Base-by-base conservation (phyloP, 2,113 vertebrate genomes). In the Podilymbus podiceps region DNA sequence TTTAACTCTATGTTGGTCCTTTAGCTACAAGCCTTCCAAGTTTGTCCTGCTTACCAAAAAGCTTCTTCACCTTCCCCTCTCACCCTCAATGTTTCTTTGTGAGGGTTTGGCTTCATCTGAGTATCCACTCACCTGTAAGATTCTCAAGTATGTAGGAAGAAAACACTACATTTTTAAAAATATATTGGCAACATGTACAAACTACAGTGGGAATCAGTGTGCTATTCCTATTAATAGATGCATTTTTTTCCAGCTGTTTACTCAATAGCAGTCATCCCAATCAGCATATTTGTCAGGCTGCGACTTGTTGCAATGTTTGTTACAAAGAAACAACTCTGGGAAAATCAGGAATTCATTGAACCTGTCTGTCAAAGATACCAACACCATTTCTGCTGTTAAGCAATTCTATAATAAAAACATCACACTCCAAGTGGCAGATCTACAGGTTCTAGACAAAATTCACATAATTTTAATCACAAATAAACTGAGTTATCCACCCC, bases 191-290 rank as follows among this genome's bases (percentile, higher is more conserved):
- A 68, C 24, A 18, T 11, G 25, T 62, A 74, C 60, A 68, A 91
- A 53, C 67, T 63, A 19, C 74, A 89, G 49, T 50, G 78, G 71
- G 71, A 94, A 90, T 56, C 40, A 28, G 7, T 42, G 25, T 85
- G 89, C 80, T 91, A 88, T 71, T 95, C 12, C 62, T n/a, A 86
- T 67, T 94, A 96, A 95, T 20, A 50, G 49, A 94, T 69, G 71
- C 88, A 90, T 96, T 90, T 96, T 96, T 95, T 95, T 58, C 77
- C 78, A 94, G 49, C n/a, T 95, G 93, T 96, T 97, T 96, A 95
- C 83, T 93, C 88, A 96, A 90, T 47, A 93, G 59, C 79, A 92
- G 68, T 77, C 75, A 84, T 67, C 56, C 79, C 80, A 83, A 91
- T 74, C 75, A 88, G 68, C 85, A 8, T 93, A 77, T 55, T 90